phyloP scores from a whole-genome alignment of 1,140 invertebrate species.

The Oedothorax gibbosus region DNA sequence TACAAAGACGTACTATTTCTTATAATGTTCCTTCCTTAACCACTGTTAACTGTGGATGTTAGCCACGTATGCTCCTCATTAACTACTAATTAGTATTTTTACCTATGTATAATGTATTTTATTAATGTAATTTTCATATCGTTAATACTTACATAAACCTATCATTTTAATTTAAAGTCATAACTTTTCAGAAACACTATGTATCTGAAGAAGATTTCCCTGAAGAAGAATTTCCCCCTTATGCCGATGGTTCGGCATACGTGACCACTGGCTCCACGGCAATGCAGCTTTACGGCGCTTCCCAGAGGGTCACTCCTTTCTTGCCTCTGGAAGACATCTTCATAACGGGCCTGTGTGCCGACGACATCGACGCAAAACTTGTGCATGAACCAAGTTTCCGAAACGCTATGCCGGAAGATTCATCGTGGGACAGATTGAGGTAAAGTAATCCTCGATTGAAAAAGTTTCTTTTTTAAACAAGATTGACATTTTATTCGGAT shows the following conservation, averaged over 20 bases:
- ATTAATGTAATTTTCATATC: no score
- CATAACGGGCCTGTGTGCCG: slow-evolving; percentile 69
- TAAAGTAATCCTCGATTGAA: background rate
- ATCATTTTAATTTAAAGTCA: no score
- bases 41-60: no score
- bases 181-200: slow-evolving; percentile 63
- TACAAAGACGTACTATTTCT: no score
- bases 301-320: slow-evolving; percentile 63
- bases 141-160: no score
- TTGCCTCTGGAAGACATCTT: slow-evolving; percentile 71
- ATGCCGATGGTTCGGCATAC: slow-evolving; percentile 72
- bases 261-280: slow-evolving; percentile 66
- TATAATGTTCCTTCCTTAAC: no score
- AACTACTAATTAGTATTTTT: no score
- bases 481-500: no score
- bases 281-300: background rate
- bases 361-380: slow-evolving; percentile 55
- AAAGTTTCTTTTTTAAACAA: no score
- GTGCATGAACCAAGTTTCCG: slow-evolving; percentile 32
- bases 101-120: no score
- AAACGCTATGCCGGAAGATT: background rate
- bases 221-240: slow-evolving; percentile 64
- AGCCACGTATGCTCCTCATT: no score
- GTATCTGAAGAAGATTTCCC: slow-evolving; percentile 64
- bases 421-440: background rate